Evolutionary conservation across 2,888 invertebrate species (phyloP), one percentile per base, ranked within the genome.

Genomic region (Philhelius pedissequus): DNA sequence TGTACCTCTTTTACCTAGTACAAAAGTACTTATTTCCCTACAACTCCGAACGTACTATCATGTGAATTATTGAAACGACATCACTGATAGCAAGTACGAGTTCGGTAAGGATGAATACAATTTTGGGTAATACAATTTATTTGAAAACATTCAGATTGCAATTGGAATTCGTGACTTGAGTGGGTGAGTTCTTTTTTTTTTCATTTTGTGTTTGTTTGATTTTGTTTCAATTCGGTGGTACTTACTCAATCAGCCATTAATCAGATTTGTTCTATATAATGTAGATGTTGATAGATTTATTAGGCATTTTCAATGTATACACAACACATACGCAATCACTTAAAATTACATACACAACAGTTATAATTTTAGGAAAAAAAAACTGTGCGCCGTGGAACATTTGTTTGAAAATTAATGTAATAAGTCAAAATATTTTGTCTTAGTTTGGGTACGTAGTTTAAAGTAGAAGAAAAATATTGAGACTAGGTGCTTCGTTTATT

Each of bases 241-340:
- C 50, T 62, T 56, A 52, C 66, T 84, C 83, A 74, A 70, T 84
- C 84, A 60, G 77, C 82, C 30, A 87, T 86, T 86, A 86, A 87
- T 87, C 87, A 86, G 86, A 78, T 86, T 73, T 77, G 54, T 77
- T 83, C 80, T 60, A 66, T 27, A 11, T n/a, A n/a, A n/a, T n/a
- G n/a, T n/a, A n/a, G 15, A 13, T 64, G 75, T 43, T 86, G 87
- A 87, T 76, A 80, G 87, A 87, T 87, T 87, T 87, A 87, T 86
- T 86, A 78, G 82, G 74, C 77, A 79, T 86, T 82, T 86, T 86
- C 40, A 52, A 62, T 79, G 77, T 81, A 83, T 75, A 80, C 73
- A 86, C 45, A 70, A 40, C n/a, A 66, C 5, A 27, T n/a, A 0
- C 13, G n/a, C 4, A 38, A 2, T 11, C 38, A 38, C n/a, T n/a